phyloP scores from a whole-genome alignment of 1,140 invertebrate species.

The Eueides isabella region DNA sequence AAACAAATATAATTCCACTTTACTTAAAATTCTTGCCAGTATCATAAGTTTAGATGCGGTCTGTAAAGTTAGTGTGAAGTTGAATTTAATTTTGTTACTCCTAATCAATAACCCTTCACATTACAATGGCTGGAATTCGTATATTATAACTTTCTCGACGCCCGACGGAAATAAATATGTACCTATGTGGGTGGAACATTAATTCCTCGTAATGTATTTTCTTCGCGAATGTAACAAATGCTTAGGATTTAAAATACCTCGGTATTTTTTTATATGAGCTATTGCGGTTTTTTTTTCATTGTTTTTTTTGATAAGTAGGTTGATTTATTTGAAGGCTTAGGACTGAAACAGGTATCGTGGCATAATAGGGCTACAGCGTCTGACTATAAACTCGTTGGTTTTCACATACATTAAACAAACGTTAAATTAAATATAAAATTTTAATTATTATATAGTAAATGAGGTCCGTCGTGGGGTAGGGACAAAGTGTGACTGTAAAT shows the following conservation, averaged over 20 bases:
- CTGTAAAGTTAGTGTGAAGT: constrained; percentile 16
- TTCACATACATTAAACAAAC: no score
- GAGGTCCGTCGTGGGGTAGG: no score
- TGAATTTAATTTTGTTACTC: constrained; percentile 11
- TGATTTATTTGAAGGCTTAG: background rate
- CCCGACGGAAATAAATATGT: background rate
- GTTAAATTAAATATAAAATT: no score
- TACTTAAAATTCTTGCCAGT: background rate
- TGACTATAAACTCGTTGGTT: no score
- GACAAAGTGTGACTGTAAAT: no score
- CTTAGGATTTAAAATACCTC: constrained; percentile 12
- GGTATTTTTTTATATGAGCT: background rate
- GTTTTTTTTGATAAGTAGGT: background rate
- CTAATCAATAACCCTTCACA: constrained; percentile 12
- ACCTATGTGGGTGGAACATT: background rate
- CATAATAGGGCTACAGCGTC: background rate
- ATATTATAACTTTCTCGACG: constrained; percentile 8
- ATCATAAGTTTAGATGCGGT: constrained; percentile 15
- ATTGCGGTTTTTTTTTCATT: background rate
- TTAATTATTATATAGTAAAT: no score
- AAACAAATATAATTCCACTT: background rate
- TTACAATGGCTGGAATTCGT: constrained; percentile 7
- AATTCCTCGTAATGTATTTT: constrained; percentile 17
- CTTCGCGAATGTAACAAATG: constrained; percentile 20
- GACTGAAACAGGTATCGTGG: background rate